Evolutionary conservation across 1,140 invertebrate species (phyloP).

Genomic region (Anastrepha ludens): DNA sequence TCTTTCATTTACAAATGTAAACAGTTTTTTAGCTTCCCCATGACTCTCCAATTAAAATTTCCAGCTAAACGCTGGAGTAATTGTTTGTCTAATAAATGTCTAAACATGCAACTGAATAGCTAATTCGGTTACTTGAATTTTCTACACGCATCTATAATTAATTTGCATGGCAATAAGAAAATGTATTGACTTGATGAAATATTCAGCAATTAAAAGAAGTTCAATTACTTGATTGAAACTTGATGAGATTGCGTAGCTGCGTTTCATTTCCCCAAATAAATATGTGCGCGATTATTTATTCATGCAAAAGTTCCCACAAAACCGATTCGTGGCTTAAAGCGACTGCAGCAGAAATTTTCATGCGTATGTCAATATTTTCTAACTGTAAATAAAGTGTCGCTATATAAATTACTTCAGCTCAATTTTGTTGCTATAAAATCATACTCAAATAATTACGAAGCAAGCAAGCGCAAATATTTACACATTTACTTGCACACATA

Average conservation of each 20-base stretch:
- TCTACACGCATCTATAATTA: too few species aligned
- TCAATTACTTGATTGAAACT: not conserved
- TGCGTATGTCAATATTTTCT: not conserved
- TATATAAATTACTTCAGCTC: not conserved
- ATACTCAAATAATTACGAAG: conserved; percentile 43
- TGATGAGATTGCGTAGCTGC: not conserved
- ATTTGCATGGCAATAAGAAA: too few species aligned
- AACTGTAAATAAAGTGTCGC: conserved; percentile 27
- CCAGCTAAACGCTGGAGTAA: too few species aligned
- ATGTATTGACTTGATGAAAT: not conserved
- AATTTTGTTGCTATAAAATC: conserved; percentile 36
- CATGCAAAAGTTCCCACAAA: not conserved
- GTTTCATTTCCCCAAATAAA: not conserved
- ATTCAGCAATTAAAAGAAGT: not conserved
- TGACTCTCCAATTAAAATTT: too few species aligned
- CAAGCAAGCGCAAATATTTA: not conserved
- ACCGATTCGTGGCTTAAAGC: not conserved
- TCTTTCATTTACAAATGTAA: too few species aligned
- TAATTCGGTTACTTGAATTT: too few species aligned
- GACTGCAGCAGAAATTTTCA: not conserved
- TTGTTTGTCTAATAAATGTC: too few species aligned
- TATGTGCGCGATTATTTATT: not conserved
- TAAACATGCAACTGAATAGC: too few species aligned
- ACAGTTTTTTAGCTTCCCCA: too few species aligned
- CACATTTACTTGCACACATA: not conserved